A percentile compares a stretch with the other conserved stretches of the same genome.
Conservation (phyloP, 2,888 invertebrate species). For the Rugalucina vietnamica region DNA sequence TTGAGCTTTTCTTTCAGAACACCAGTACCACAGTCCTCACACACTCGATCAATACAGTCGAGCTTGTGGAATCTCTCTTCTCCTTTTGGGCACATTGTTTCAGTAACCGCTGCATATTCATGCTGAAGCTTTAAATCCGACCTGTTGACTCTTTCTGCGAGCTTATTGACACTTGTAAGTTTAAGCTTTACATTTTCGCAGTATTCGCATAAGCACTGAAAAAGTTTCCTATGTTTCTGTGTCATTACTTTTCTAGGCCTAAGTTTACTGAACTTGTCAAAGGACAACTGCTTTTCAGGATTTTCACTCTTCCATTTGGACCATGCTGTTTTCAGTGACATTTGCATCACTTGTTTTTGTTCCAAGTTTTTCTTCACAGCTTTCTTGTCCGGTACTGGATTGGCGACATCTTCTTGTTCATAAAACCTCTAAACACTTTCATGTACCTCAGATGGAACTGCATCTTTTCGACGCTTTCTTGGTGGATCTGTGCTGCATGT, state of each 20-base stretch:
- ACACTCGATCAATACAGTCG: slow-evolving; percentile 2
- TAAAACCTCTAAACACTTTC: slow-evolving; percentile 17
- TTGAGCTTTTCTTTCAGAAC: not conserved
- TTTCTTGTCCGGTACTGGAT: slow-evolving; percentile 25
- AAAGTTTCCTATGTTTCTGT: slow-evolving; percentile 17
- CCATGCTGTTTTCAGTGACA: slow-evolving; percentile 25
- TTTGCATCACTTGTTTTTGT: slow-evolving; percentile 24
- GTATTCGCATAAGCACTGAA: slow-evolving; percentile 27
- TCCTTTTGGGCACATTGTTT: slow-evolving; percentile 25
- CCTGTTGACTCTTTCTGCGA: not conserved
- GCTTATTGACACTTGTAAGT: slow-evolving; percentile 4
- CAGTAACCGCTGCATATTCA: slow-evolving; percentile 3
- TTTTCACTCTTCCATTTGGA: slow-evolving; percentile 22
- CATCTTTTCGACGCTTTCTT: not conserved
- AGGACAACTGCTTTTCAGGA: slow-evolving; percentile 14
- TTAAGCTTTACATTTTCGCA: slow-evolving; percentile 24
- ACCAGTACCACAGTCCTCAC: not conserved
- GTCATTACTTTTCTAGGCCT: slow-evolving; percentile 5
- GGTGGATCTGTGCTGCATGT: not conserved
- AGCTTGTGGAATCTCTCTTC: slow-evolving; percentile 1
- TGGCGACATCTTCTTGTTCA: not conserved
- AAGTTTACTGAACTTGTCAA: slow-evolving; percentile 23
- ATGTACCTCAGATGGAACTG: slow-evolving; percentile 10
- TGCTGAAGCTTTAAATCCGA: not conserved
- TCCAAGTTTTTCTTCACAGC: slow-evolving; percentile 27